phyloP scores from a whole-genome alignment of 2,888 invertebrate genomes.

The Lymantria dispar region DNA sequence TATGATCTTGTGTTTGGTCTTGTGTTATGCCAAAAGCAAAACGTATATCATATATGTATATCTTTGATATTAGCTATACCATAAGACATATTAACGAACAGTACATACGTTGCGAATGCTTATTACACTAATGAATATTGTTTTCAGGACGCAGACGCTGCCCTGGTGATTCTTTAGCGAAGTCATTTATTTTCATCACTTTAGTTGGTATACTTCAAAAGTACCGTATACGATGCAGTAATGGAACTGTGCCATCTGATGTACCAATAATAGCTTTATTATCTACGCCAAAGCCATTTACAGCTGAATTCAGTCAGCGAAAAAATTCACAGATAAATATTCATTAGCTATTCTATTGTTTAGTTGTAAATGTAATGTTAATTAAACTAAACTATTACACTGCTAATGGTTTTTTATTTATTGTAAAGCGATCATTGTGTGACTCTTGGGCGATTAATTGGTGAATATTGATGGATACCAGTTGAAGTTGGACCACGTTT shows the following conservation, averaged over 20 bases:
- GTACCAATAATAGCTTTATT: slow-evolving; percentile 58
- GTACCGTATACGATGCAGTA: slow-evolving; percentile 54
- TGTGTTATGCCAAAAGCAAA: no score
- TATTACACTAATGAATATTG: slow-evolving; percentile 12
- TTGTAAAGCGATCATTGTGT: no score
- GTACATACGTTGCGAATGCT: not conserved
- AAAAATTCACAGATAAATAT: not conserved
- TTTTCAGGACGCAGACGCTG: slow-evolving; percentile 84
- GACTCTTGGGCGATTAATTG: no score
- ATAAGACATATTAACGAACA: not conserved
- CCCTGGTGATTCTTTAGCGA: slow-evolving; percentile 84
- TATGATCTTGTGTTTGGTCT: no score
- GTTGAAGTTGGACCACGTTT: no score
- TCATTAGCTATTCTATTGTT: not conserved
- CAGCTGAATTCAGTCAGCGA: slow-evolving; percentile 52
- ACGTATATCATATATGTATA: no score
- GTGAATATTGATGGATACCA: no score
- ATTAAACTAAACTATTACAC: no score
- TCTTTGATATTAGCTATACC: no score
- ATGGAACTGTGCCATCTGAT: slow-evolving; percentile 53
- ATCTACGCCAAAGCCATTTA: slow-evolving; percentile 52
- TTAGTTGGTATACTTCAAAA: slow-evolving; percentile 83
- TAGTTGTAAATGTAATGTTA: no score
- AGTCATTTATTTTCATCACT: slow-evolving; percentile 82
- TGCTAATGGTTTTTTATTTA: no score